Evolutionary conservation across 2,888 invertebrate genomes (phyloP), one percentile per base, ranked within the genome.

Genomic region (Polydrusus tereticollis): DNA sequence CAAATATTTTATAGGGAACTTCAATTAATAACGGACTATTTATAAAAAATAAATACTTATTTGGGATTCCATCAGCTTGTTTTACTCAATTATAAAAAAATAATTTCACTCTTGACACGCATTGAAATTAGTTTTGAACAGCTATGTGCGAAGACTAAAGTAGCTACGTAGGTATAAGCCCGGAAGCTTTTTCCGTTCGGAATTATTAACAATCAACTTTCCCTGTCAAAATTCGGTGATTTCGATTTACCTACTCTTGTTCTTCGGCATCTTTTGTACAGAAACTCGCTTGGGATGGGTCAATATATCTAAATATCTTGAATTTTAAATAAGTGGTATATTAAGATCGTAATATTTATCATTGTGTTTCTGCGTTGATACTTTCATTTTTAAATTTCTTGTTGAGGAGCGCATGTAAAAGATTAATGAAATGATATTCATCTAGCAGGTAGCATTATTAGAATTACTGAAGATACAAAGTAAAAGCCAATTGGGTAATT

Each of bases 301-400:
- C 16, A 6, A 23, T 52, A 14, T 7, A 7, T 14, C 14, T 29
- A 52, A 50, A 14, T 29, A 16, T 52, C 29, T 52, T 16, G 50
- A 52, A 29, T 14, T 12, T 29, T 21, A 45, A 20, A 45, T n/a
- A n/a, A n/a, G n/a, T n/a, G 7, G 4, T 38, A 10, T 3, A 1
- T 45, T 8, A 5, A 8, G 6, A 8, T 52, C 26, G 6, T 8
- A 52, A 52, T 29, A 52, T 29, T 52, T 7, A 52, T 6, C 12
- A 29, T 52, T 16, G 16, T 4, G 52, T 16, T 52, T 52, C 26
- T 52, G n/a, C n/a, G n/a, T n/a, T 14, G 20, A 26, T 14, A 52
- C 52, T 52, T 52, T 52, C 52, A 52, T 52, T 52, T 52, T 52
- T 52, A 52, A 29, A 52, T 52, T 52, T 52, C 52, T 26, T 52